phyloP scores from a whole-genome alignment of 2,797 vertebrate species.

The Philypnodon macrostomus region DNA sequence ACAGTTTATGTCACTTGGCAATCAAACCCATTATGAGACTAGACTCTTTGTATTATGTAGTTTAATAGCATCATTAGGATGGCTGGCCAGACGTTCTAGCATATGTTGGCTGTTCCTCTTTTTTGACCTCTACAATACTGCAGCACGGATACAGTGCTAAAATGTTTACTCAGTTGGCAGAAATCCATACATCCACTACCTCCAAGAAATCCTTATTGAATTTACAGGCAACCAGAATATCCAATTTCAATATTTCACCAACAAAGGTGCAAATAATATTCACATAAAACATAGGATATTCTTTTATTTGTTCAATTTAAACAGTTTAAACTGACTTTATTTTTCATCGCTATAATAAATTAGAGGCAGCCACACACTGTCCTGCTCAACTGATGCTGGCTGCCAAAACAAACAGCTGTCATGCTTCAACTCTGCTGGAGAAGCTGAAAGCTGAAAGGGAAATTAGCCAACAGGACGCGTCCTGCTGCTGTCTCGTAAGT shows the following conservation, averaged over 20 bases:
- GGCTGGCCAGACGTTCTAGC: no score
- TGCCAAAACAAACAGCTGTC: slow-evolving; percentile 74
- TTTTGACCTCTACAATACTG: neutral
- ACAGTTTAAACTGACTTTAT: neutral
- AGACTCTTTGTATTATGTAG: no score
- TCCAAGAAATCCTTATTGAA: neutral
- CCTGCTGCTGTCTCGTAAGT: slow-evolving; percentile 43
- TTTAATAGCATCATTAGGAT: no score
- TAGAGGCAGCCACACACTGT: slow-evolving; percentile 38
- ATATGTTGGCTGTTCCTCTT: no score
- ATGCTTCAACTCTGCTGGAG: slow-evolving; percentile 49
- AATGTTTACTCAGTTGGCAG: neutral
- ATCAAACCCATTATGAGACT: no score
- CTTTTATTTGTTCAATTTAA: slow-evolving; percentile 8
- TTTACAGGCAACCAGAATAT: neutral
- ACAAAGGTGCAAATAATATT: no score
- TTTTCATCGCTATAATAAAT: slow-evolving; percentile 42
- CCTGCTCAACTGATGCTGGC: slow-evolving; percentile 28
- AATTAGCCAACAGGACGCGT: slow-evolving; percentile 61
- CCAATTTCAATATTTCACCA: no score
- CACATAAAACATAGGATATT: neutral
- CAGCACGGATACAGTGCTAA: neutral
- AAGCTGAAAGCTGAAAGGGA: slow-evolving; percentile 73
- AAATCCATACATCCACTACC: neutral
- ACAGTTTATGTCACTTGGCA: no score